phyloP scores from a whole-genome alignment of 2,113 vertebrate genomes.

The Sapayoa aenigma region DNA sequence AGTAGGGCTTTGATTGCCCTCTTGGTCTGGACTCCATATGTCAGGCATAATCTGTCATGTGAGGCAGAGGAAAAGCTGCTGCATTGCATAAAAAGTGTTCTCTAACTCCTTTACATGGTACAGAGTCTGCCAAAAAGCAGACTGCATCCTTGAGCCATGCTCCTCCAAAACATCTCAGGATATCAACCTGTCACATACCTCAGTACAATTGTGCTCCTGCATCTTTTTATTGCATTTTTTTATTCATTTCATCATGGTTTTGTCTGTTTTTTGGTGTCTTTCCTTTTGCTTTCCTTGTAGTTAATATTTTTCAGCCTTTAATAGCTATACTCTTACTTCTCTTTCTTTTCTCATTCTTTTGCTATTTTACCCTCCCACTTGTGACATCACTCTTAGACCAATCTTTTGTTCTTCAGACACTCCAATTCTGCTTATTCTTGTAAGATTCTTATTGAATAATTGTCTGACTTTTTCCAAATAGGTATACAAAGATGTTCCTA shows the following conservation, averaged over 20 bases:
- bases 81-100: neutral
- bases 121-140: neutral
- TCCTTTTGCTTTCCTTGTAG: neutral
- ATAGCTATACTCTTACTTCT: neutral
- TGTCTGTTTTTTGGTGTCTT: neutral
- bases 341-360: neutral
- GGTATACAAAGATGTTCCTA: neutral
- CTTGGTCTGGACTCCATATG: neutral
- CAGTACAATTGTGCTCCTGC: neutral
- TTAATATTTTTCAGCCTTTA: neutral
- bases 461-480: neutral
- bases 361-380: neutral
- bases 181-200: neutral
- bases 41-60: neutral
- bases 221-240: neutral
- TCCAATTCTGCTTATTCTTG: neutral
- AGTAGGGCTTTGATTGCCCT: neutral
- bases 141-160: neutral
- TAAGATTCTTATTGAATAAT: neutral
- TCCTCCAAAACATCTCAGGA: neutral
- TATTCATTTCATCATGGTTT: neutral
- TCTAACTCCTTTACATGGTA: fast-evolving
- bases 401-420: neutral
- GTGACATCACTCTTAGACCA: neutral
- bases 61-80: neutral